These are phyloP conservation scores for Slavum lentiscoides DNA, from an alignment of 2,888 invertebrate genomes.

Conservation along the genomic window DNA sequence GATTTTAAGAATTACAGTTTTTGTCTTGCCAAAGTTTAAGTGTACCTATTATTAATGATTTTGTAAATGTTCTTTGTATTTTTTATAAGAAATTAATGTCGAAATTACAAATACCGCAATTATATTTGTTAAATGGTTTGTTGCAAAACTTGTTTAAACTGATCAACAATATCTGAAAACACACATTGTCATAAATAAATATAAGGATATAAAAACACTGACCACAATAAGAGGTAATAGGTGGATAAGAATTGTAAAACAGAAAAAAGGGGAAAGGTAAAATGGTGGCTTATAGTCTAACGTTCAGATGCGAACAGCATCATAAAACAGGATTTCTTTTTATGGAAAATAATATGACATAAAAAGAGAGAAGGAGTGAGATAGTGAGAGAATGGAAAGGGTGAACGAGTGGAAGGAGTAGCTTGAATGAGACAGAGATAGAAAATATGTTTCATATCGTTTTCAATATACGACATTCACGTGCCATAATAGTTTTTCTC, in stretches of 20 bases:
- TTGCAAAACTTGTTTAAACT: too few species aligned
- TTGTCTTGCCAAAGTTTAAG: too few species aligned
- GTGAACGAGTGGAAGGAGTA: not conserved
- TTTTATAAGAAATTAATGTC: too few species aligned
- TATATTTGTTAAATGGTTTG: too few species aligned
- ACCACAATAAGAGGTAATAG: not conserved
- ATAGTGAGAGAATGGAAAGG: too few species aligned
- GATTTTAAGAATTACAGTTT: too few species aligned
- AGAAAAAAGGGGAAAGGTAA: not conserved
- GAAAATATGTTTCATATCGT: constrained; percentile 43
- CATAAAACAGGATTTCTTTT: constrained; percentile 41
- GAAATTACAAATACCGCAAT: too few species aligned
- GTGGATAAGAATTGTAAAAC: constrained; percentile 9
- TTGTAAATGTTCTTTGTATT: too few species aligned
- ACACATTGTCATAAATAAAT: constrained; percentile 4
- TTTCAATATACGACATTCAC: constrained; percentile 14
- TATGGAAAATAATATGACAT: constrained; percentile 31
- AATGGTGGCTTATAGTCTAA: constrained; percentile 13
- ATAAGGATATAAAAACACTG: not conserved
- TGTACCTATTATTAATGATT: too few species aligned
- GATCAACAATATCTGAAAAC: not conserved
- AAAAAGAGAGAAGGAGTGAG: not conserved
- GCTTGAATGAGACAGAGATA: constrained; percentile 14
- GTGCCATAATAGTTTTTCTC: constrained; percentile 39
- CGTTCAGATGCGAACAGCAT: constrained; percentile 11